Evolutionary conservation across 2,113 vertebrate species (phyloP).

Genomic region (Vireo altiloquus): DNA sequence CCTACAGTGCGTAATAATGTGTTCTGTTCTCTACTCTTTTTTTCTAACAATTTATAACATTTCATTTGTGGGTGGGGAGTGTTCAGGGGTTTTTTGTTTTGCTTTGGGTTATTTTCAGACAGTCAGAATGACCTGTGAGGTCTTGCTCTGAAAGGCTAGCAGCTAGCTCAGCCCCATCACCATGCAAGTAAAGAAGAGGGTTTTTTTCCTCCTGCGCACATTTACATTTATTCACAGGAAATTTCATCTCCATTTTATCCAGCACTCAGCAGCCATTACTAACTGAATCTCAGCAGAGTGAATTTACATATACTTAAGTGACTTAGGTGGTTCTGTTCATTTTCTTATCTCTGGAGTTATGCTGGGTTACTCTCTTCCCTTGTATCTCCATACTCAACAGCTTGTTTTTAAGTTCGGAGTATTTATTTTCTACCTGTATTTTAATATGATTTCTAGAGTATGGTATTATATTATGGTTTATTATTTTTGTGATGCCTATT

Average conservation of each 20-base stretch:
- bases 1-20: not conserved
- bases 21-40: not conserved
- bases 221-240: not conserved
- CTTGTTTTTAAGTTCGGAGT: not conserved
- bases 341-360: not conserved
- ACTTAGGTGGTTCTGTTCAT: not conserved
- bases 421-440: not conserved
- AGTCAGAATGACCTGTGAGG: not conserved
- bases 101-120: not conserved
- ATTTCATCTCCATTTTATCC: not conserved
- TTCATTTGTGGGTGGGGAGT: not conserved
- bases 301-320: not conserved
- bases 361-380: not conserved
- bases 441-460: not conserved
- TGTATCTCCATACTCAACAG: not conserved
- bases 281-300: not conserved
- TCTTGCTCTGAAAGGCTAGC: not conserved
- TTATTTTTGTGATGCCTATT: not conserved
- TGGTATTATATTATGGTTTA: not conserved
- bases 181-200: not conserved
- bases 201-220: fast-evolving
- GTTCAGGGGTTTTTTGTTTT: fast-evolving
- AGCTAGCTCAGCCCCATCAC: not conserved
- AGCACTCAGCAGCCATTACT: not conserved
- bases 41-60: not conserved